Conservation (phyloP, 2,797 vertebrate genomes). For the Eupleurogrammus muticus region DNA sequence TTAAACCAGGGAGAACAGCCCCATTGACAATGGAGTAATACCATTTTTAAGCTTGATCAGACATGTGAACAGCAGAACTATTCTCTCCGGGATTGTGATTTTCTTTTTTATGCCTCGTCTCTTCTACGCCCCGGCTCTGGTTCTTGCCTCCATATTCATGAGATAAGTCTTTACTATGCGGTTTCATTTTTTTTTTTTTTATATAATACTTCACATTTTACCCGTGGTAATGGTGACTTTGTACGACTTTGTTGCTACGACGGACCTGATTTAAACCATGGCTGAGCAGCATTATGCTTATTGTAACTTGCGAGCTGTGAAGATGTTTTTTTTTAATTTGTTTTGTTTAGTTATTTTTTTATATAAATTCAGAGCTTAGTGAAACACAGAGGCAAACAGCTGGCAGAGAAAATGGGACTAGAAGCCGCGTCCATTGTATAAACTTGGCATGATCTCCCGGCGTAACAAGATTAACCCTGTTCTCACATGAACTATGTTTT, state of each 20-base stretch:
- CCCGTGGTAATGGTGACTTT: conserved; percentile 52
- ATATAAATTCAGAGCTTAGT: conserved; percentile 49
- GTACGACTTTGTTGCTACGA: conserved; percentile 55
- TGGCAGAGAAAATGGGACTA: conserved; percentile 61
- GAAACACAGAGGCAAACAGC: conserved; percentile 66
- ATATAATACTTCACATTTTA: conserved; percentile 18
- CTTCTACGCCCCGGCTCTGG: conserved; percentile 13
- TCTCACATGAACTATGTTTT: conserved; percentile 59
- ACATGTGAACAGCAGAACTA: conserved; percentile 51
- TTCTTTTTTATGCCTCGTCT: conserved; percentile 30
- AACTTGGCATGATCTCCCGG: conserved; percentile 69
- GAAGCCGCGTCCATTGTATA: conserved; percentile 68
- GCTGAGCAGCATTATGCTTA: conserved; percentile 45
- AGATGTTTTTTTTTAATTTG: conserved; percentile 46
- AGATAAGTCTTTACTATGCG: conserved; percentile 29
- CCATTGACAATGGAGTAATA: conserved; percentile 67
- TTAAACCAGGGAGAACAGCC: conserved; percentile 67
- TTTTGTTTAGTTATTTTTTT: neutral
- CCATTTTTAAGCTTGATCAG: conserved; percentile 70
- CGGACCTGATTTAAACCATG: conserved; percentile 56
- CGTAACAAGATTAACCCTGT: conserved; percentile 78
- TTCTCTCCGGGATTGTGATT: conserved; percentile 39
- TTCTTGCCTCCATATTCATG: conserved; percentile 28
- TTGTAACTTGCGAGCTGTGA: conserved; percentile 55
- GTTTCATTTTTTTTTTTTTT: conserved; percentile 29